Evolutionary conservation across 2,888 invertebrate species (phyloP).

Genomic region (Orchesellides sinensis): DNA sequence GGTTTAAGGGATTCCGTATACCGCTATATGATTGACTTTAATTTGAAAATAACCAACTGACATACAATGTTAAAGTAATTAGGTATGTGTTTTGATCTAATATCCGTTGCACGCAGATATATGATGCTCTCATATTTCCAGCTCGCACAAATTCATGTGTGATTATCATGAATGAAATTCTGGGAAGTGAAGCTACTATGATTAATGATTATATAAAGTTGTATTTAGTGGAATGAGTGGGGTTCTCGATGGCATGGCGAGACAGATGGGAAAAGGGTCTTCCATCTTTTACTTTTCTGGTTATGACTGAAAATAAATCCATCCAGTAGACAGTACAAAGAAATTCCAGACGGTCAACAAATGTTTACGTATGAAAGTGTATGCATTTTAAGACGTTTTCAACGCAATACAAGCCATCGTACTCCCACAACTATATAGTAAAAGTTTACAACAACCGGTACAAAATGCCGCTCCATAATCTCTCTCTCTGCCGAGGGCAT

Average conservation of each 20-base stretch:
- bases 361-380: slow-evolving; percentile 34
- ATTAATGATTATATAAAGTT: slow-evolving; percentile 15
- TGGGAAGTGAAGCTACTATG: background rate
- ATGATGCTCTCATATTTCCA: background rate
- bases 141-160: background rate
- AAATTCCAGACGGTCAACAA: slow-evolving; percentile 63
- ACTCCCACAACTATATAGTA: background rate
- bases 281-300: slow-evolving; percentile 14
- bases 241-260: slow-evolving; percentile 13
- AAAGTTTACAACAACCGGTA: slow-evolving; percentile 28
- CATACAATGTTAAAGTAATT: background rate
- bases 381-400: background rate
- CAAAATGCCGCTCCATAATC: slow-evolving; percentile 49
- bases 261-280: slow-evolving; percentile 36
- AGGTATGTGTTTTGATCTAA: too few species aligned
- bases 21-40: too few species aligned
- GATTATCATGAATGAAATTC: background rate
- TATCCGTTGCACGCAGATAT: too few species aligned
- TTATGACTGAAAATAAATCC: slow-evolving; percentile 11
- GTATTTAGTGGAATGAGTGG: background rate
- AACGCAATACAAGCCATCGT: background rate
- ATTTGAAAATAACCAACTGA: too few species aligned
- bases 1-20: too few species aligned
- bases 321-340: slow-evolving; percentile 20
- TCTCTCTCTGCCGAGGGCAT: too few species aligned